Percentiles rank a stretch among this genome's conserved stretches.
Conservation (phyloP, 2,888 invertebrate genomes). For the Pseudococcus longispinus region DNA sequence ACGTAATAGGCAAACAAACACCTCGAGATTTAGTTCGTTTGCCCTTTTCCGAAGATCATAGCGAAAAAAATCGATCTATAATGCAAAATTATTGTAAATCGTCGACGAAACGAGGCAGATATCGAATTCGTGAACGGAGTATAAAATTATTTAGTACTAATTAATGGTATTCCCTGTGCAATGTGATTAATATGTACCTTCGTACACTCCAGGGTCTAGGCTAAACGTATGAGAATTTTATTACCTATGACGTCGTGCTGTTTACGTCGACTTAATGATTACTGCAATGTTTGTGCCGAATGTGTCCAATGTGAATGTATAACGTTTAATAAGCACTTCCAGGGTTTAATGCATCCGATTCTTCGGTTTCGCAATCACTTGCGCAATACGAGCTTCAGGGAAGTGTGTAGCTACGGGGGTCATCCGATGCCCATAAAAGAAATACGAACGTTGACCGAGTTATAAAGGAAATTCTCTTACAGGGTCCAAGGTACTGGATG, state of each 20-base stretch:
- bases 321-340: slow-evolving; percentile 25
- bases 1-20: background rate
- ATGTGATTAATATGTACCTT: slow-evolving; percentile 34
- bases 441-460: background rate
- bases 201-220: slow-evolving; percentile 35
- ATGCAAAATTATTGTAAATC: background rate
- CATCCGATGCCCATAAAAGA: background rate
- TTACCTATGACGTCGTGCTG: slow-evolving; percentile 33
- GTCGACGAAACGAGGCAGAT: background rate
- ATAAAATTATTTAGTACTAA: slow-evolving; percentile 35
- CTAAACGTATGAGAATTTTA: slow-evolving; percentile 37
- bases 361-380: slow-evolving; percentile 10
- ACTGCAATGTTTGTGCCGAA: background rate
- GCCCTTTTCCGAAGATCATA: background rate
- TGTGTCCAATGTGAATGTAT: slow-evolving; percentile 15
- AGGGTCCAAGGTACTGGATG: background rate
- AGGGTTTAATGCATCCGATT: slow-evolving; percentile 25
- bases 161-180: slow-evolving; percentile 14
- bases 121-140: slow-evolving; percentile 6
- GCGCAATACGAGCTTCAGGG: slow-evolving; percentile 8
- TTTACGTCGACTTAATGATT: slow-evolving; percentile 36
- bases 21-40: background rate
- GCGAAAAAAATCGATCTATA: background rate
- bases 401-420: background rate
- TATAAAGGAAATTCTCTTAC: background rate